Evolutionary conservation across 2,113 vertebrate species (phyloP).

Genomic region (Leptodactylus fuscus): DNA sequence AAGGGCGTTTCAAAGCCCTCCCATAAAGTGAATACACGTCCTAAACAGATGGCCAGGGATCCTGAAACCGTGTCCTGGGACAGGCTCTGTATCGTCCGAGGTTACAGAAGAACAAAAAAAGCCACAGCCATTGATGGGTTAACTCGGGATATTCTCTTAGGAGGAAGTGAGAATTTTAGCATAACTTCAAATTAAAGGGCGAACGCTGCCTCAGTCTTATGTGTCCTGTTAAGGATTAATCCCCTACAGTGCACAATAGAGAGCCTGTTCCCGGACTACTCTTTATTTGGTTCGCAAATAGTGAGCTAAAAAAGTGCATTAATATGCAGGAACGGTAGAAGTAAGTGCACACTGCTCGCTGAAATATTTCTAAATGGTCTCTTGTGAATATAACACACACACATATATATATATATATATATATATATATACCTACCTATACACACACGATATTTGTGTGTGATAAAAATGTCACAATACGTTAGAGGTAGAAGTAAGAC

Average conservation of each 20-base stretch:
- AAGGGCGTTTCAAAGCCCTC: neutral
- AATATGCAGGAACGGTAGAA: neutral
- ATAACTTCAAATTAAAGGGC: constrained; percentile 6
- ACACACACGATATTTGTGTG: no score
- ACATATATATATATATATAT: no score
- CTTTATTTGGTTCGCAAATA: constrained; percentile 9
- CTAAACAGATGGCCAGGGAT: constrained; percentile 21
- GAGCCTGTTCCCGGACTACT: constrained; percentile 15
- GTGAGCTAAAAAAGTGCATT: neutral
- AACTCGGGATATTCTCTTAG: neutral
- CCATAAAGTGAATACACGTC: neutral
- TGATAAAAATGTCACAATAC: no score
- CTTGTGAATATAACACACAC: neutral
- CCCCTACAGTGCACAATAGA: neutral
- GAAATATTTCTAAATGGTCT: neutral
- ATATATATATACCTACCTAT: no score
- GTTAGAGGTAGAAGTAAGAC: no score
- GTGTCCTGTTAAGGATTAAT: neutral
- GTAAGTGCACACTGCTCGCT: neutral
- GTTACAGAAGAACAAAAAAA: neutral
- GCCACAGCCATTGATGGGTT: neutral
- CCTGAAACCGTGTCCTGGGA: neutral
- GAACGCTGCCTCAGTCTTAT: neutral
- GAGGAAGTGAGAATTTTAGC: constrained; percentile 36
- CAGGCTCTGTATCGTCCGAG: no score